A percentile compares a stretch with the other conserved stretches of the same genome.
Evolutionary conservation across 35 echinoderm and acorn worm genomes (phyloP).

Genomic region (Hemicentrotus pulcherrimus): DNA sequence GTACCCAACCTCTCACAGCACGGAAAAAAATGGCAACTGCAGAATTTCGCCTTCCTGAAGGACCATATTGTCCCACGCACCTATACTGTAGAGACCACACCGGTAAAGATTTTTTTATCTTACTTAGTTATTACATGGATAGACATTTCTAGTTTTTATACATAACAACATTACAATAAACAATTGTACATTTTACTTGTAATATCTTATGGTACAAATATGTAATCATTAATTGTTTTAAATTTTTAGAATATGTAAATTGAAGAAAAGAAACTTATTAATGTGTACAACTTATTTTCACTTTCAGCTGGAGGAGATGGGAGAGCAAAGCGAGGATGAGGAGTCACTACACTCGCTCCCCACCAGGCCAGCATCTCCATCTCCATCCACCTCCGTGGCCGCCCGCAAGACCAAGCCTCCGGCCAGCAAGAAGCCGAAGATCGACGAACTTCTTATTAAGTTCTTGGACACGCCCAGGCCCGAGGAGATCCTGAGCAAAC

Average conservation of each 20-base stretch:
- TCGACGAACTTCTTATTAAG: not conserved
- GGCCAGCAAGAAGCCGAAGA: slow-evolving; percentile 4
- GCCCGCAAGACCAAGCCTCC: slow-evolving; percentile 11
- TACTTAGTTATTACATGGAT: not conserved
- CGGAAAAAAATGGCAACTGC: too few relatives aligned
- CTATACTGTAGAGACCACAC: not conserved
- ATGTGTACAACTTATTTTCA: slow-evolving; percentile 31
- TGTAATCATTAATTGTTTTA: not conserved
- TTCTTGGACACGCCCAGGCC: slow-evolving; percentile 11
- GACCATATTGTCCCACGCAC: not conserved
- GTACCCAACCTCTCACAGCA: too few relatives aligned
- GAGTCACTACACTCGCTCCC: not conserved
- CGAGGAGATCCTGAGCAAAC: slow-evolving; percentile 40
- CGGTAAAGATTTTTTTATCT: not conserved
- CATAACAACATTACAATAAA: not conserved
- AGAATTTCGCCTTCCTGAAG: not conserved
- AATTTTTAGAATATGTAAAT: slow-evolving; percentile 14
- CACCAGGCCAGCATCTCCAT: not conserved
- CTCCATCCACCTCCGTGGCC: not conserved
- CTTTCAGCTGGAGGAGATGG: slow-evolving; percentile 33
- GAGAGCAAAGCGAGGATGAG: slow-evolving; percentile 45
- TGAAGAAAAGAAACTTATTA: slow-evolving; percentile 41
- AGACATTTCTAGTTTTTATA: not conserved
- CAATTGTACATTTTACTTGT: not conserved
- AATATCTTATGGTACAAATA: not conserved